Base-by-base conservation (phyloP, 1,140 invertebrate species). In the Wiebesia pumilae region DNA sequence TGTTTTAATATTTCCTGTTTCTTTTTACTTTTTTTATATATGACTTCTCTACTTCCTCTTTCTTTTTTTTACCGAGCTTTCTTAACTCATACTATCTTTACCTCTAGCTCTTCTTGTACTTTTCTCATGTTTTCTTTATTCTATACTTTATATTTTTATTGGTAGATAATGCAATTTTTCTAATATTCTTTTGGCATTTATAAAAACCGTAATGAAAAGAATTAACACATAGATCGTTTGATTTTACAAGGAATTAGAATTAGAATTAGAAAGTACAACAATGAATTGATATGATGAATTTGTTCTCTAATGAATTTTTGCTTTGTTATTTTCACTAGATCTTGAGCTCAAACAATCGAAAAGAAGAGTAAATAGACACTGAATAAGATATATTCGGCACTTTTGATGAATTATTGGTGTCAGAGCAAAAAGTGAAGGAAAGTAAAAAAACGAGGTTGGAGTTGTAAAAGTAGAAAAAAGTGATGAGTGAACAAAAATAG, bases 381-480 rank as follows among this genome's bases (percentile, higher is more conserved):
- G 21, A 77, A 69, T 65, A 81, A 80, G 77, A 85, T 85, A 85
- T 81, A 85, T 85, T 85, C 84, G 78, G 78, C 47, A 73, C 33
- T 85, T 73, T 85, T 80, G 78, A 81, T 85, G 30, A 85, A 81
- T 85, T 81, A 81, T 77, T 51, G 58, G 62, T 30, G 35, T 4
- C 47, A 47, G 14, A n/a, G 24, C 51, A 16, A 16, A 78, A 58
- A 30, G 9, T 1, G n/a, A 71, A 82, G n/a, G 35, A 43, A 77
- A 67, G 27, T 10, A 67, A 69, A 51, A 47, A 10, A 12, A 33
- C 33, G 40, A 30, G n/a, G 16, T 75, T 81, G 27, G 21, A 43
- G 80, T 77, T 33, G 54, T 35, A 82, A 16, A 33, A 73, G 69
- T 73, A 30, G 69, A 40, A 73, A 24, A 75, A 75, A 43, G 40